Evolutionary conservation across 2,888 invertebrate genomes (phyloP), one percentile per base, ranked within the genome.

Genomic region (Eupithecia abbreviata): DNA sequence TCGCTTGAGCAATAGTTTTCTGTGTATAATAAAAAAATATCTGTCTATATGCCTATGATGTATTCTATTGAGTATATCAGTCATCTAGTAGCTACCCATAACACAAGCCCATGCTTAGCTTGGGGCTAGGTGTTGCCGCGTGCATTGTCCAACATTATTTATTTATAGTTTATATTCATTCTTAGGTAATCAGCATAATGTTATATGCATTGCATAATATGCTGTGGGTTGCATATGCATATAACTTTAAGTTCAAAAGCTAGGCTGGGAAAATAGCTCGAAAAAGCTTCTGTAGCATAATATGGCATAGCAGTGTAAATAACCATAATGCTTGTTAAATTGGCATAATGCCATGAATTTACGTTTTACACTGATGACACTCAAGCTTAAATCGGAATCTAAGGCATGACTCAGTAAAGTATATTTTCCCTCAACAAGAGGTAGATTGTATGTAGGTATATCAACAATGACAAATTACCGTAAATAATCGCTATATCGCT

Each of bases 401-500:
- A 30, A 30, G 30, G 30, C 12, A 4, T 65, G 55, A 15, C n/a
- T n/a, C 55, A n/a, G 15, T 65, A 65, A 2, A 30, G 30, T 41
- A 2, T 0, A 65, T 65, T 65, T 65, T 65, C 18, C 62, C 41
- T 65, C 62, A 30, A 65, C 62, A 10, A 12, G 4, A 41, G 4
- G 62, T 41, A 30, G 12, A 65, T 41, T 41, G 30, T 10, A 30
- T 62, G 6, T 10, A 41, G 5, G 62, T 65, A 65, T 41, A 41
- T 41, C 62, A 65, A 65, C 41, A 65, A 7, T 10, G 62, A 76
- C n/a, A 71, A 65, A 18, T 71, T 42, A 30, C 51, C 15, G 62
- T 69, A 66, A 51, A 76, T 73, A 73, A 73, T 51, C 41, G 51
- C 45, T 42, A 66, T n/a, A n/a, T n/a, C n/a, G n/a, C n/a, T n/a